Percentiles rank a stretch among this genome's conserved stretches.
Evolutionary conservation across 2,113 vertebrate species (phyloP).

Genomic region (Oncorhynchus kisutch): DNA sequence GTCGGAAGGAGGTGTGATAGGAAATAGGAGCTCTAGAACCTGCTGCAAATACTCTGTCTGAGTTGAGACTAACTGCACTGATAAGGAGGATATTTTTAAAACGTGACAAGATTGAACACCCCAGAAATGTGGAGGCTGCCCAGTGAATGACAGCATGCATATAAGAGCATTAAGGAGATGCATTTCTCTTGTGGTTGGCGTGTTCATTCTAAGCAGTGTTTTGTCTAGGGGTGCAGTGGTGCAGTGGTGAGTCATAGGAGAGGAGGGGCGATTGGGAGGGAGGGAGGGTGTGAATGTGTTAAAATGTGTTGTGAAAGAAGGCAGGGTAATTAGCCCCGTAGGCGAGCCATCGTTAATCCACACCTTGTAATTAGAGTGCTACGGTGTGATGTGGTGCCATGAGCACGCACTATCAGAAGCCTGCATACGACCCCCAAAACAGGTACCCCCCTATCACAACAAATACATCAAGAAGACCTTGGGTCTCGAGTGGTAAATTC

Average conservation of each 20-base stretch:
- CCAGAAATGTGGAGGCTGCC: conserved; percentile 30
- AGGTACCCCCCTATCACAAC: conserved; percentile 62
- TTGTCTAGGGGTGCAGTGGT: not conserved
- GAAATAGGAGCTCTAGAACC: conserved; percentile 48
- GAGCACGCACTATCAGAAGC: conserved; percentile 35
- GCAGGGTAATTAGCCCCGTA: conserved; percentile 71
- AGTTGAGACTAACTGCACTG: conserved; percentile 32
- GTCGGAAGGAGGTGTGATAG: conserved; percentile 48
- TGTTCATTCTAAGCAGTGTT: conserved; percentile 50
- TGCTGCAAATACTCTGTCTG: conserved; percentile 50
- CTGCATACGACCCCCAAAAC: conserved; percentile 54
- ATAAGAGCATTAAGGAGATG: conserved; percentile 53
- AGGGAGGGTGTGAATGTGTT: conserved; percentile 56
- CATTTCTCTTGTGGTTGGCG: conserved; percentile 53
- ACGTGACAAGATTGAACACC: not conserved
- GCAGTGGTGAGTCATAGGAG: conserved; percentile 19
- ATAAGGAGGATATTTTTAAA: conserved; percentile 43
- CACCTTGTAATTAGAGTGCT: conserved; percentile 72
- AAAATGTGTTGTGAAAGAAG: conserved; percentile 63
- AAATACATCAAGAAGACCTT: conserved; percentile 56
- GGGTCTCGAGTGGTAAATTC: conserved; percentile 25
- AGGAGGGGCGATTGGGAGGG: conserved; percentile 4
- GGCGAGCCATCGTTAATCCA: conserved; percentile 72
- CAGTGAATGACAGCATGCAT: conserved; percentile 57
- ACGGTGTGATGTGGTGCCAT: conserved; percentile 66